A percentile compares a stretch with the other conserved stretches of the same genome.
phyloP scores from a whole-genome alignment of 2,888 invertebrate species.

The Coremacera marginata region DNA sequence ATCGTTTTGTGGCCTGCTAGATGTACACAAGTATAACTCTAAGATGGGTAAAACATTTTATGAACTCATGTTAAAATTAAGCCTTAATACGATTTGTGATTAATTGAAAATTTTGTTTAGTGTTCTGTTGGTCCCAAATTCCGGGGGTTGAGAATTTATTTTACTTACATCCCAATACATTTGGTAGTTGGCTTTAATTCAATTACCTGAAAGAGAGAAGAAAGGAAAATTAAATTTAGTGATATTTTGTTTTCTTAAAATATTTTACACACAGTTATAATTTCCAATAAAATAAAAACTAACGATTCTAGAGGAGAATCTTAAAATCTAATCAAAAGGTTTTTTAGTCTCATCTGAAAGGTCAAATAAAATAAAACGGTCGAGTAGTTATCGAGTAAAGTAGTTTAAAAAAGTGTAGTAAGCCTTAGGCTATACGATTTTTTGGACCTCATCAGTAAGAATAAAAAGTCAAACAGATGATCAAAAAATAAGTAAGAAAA shows the following conservation, averaged over 20 bases:
- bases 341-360: too few species aligned
- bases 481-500: too few species aligned
- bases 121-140: slow-evolving; percentile 11
- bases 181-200: slow-evolving; percentile 39
- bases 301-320: too few species aligned
- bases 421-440: too few species aligned
- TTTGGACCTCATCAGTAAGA: too few species aligned
- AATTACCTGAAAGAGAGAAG: slow-evolving; percentile 60
- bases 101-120: slow-evolving; percentile 27
- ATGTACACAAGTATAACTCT: not conserved
- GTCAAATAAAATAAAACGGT: too few species aligned
- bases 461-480: too few species aligned
- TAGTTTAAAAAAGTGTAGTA: too few species aligned
- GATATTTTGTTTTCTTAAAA: not conserved
- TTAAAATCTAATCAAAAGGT: too few species aligned
- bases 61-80: not conserved
- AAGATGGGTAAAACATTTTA: not conserved
- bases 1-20: slow-evolving; percentile 7
- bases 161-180: slow-evolving; percentile 62
- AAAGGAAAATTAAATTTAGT: slow-evolving; percentile 4
- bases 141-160: slow-evolving; percentile 31
- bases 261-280: too few species aligned
- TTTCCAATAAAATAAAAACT: too few species aligned
- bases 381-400: too few species aligned
- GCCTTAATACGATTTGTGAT: not conserved